Evolutionary conservation across 2,888 invertebrate species (phyloP).

Genomic region (Nomada fabriciana): DNA sequence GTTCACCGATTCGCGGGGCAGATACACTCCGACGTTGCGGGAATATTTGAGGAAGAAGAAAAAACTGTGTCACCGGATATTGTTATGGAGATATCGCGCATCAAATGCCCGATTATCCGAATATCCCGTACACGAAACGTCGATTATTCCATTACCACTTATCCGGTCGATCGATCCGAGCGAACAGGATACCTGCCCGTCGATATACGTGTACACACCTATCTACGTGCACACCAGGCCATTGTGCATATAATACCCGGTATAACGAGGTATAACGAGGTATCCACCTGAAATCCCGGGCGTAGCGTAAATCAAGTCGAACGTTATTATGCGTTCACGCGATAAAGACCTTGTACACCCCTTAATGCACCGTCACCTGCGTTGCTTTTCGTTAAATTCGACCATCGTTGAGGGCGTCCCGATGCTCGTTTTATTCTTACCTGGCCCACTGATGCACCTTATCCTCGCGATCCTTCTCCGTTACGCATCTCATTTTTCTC

Average conservation of each 20-base stretch:
- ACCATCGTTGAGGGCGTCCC: constrained; percentile 6
- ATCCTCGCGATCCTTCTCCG: constrained; percentile 2
- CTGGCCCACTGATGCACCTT: neutral
- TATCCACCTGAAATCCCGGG: constrained; percentile 65
- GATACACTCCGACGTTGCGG: constrained; percentile 5
- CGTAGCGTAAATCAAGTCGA: constrained; percentile 64
- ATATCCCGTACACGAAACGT: constrained; percentile 71
- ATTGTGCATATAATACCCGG: constrained; percentile 50
- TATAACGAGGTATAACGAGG: constrained; percentile 58
- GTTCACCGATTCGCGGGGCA: neutral
- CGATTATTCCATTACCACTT: constrained; percentile 73
- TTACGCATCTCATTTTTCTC: neutral
- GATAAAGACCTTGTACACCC: constrained; percentile 55
- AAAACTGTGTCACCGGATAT: constrained; percentile 64
- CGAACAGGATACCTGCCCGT: constrained; percentile 59
- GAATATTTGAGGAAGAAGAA: constrained; percentile 31
- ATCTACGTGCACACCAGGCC: constrained; percentile 14
- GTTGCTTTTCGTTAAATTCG: constrained; percentile 48
- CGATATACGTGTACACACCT: constrained; percentile 38
- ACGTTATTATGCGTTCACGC: constrained; percentile 58
- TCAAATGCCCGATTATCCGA: constrained; percentile 64
- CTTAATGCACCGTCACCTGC: constrained; percentile 60
- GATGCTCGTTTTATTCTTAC: neutral
- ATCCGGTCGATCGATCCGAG: constrained; percentile 67
- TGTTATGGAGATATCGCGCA: constrained; percentile 62